phyloP scores from a whole-genome alignment of 37 sponge, comb jelly and placozoan genomes.

The Cliona cf. orientalis region DNA sequence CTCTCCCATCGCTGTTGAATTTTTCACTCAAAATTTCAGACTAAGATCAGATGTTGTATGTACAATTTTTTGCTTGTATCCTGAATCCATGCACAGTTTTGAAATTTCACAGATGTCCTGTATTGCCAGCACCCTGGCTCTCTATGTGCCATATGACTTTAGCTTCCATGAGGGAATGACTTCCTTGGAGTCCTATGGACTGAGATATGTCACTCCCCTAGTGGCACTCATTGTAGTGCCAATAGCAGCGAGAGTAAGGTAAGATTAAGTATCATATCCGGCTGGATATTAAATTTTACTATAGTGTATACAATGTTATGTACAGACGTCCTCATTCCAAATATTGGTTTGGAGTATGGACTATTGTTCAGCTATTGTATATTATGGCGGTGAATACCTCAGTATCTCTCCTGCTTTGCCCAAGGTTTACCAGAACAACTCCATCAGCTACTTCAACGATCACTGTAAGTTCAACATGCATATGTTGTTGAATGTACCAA shows the following conservation, averaged over 20 bases:
- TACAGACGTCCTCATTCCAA: conserved; percentile 15
- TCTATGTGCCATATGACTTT: conserved; percentile 52
- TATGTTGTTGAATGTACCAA: too few species aligned
- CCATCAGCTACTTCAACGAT: background rate
- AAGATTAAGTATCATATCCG: background rate
- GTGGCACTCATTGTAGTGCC: conserved; percentile 26
- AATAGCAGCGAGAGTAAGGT: conserved; percentile 29
- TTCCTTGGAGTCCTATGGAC: conserved; percentile 42
- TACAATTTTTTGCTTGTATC: too few species aligned
- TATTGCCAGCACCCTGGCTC: conserved; percentile 19
- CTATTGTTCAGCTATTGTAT: conserved; percentile 20
- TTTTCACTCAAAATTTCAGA: background rate
- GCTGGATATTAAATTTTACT: background rate
- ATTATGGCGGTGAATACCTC: conserved; percentile 11
- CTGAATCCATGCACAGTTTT: too few species aligned
- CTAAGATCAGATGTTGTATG: too few species aligned
- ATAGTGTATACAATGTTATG: too few species aligned
- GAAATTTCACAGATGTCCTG: conserved; percentile 55
- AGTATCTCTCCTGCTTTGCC: conserved; percentile 25
- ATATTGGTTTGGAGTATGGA: conserved; percentile 44
- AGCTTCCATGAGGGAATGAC: conserved; percentile 16
- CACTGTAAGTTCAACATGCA: too few species aligned
- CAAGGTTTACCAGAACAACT: background rate
- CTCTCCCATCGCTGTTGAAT: conserved; percentile 8
- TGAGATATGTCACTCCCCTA: conserved; percentile 21